Evolutionary conservation across 2,888 invertebrate species (phyloP), one percentile per base, ranked within the genome.

Genomic region (Ochlodes sylvanus): DNA sequence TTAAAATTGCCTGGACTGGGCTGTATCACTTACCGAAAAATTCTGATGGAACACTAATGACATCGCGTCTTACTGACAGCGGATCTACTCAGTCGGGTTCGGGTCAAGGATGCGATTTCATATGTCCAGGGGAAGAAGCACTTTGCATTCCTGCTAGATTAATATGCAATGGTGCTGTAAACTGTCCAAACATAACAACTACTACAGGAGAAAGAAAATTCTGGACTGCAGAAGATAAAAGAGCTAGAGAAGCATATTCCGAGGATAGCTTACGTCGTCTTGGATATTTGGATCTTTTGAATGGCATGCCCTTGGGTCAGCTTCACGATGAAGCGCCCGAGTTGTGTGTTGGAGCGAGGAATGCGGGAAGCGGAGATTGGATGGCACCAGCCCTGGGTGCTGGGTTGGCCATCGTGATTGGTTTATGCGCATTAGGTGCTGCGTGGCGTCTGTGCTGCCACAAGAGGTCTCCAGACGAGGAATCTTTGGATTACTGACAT

Each of bases 1-100:
- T 98, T 81, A 97, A 97, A 82, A 96, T 98, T 42, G 97, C 97
- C 14, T 98, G 98, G 98, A 98, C 98, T 2, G 98, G 98, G 76
- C 93, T 98, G 50, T 97, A 96, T 81, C 98, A 98, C 85, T 90
- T 98, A 75, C 98, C 98, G 0, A 95, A 97, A 74, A 97, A 97
- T 85, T 95, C 96, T 19, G 97, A 97, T 75, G 98, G 97, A 0
- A 95, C 96, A 27, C 85, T 96, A 44, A 96, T 97, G 94, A 96
- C 97, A 0, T 97, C 97, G 41, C 95, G 96, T 72, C 88, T 97
- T 62, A 96, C 95, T 41, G 96, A 96, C 78, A 94, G 94, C 65
- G 93, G 90, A 42, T 70, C 71, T 15, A 80, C 82, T 7, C 87
- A 88, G 66, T 72, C 85, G 27, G 92, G 90, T 61, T 84, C 90